Evolutionary conservation across 2,113 vertebrate species (phyloP), one percentile per base, ranked within the genome.

Genomic region (Microtus richardsoni): DNA sequence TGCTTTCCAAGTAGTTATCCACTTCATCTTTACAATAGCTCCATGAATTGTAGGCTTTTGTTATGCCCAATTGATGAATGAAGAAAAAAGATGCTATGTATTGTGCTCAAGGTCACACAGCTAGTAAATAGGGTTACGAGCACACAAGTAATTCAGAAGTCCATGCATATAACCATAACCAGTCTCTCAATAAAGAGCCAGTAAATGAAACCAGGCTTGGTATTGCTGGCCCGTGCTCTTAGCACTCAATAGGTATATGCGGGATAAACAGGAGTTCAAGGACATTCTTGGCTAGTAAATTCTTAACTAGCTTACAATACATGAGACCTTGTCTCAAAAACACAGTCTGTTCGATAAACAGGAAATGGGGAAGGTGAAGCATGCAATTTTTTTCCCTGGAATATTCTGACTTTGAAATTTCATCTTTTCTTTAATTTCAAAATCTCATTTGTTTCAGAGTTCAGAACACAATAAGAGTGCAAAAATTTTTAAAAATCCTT

Each of bases 401-500:
- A 70, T 94, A 95, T 70, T 95, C 85, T 92, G 88, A 93, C 85
- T 86, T 88, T 90, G 75, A 77, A 36, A 82, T 91, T 96, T 94
- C 41, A 92, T 64, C 85, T 92, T 90, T 68, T 95, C 52, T 95
- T 89, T 95, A 84, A 95, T 95, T 96, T 94, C 77, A 92, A 96
- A 97, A 88, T 80, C 26, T 62, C 91, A 96, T 92, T 95, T 96
- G 16, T 14, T 80, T 91, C 30, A 85, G 82, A 88, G 77, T 49
- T 92, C 82, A 94, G 80, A 91, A 94, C n/a, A 91, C 66, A 92
- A n/a, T 85, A 88, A 92, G 80, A 77, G 14, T 88, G 1, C 28
- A 64, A 96, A 97, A 96, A 5, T 13, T 33, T 66, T 64, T 28
- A 7, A 26, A 66, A 73, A 88, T 70, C 58, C 33, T 92, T 79